Percentiles rank a stretch among this genome's conserved stretches.
Evolutionary conservation across 2,113 vertebrate genomes (phyloP).

Genomic region (Catharus fuscescens): DNA sequence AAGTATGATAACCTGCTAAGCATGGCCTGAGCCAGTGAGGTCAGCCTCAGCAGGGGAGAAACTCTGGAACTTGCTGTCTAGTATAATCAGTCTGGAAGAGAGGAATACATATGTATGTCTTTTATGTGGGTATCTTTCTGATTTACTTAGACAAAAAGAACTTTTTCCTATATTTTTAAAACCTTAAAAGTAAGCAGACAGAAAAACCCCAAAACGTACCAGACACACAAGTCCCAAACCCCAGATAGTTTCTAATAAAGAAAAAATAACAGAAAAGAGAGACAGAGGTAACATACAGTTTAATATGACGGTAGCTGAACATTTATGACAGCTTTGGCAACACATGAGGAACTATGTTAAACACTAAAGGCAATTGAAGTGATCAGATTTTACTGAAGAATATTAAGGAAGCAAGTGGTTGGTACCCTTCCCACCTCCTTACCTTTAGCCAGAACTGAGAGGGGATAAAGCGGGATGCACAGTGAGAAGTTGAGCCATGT

Average conservation of each 20-base stretch:
- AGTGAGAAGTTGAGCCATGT: constrained; percentile 87
- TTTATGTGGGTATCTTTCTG: background rate
- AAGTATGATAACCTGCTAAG: background rate
- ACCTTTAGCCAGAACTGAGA: constrained; percentile 89
- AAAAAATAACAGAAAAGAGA: background rate
- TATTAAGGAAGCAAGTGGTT: background rate
- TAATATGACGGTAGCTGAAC: background rate
- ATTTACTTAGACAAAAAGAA: background rate
- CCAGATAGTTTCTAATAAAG: background rate
- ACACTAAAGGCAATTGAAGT: background rate
- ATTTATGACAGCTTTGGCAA: background rate
- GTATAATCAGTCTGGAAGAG: background rate
- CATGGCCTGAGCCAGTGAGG: background rate
- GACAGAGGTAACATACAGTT: background rate
- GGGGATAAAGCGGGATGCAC: constrained; percentile 83
- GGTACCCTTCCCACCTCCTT: background rate
- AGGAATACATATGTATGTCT: background rate
- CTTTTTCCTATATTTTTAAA: background rate
- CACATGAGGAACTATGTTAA: background rate
- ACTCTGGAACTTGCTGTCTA: background rate
- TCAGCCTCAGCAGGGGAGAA: background rate
- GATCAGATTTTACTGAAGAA: background rate
- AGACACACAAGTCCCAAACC: background rate
- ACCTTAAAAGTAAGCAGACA: background rate
- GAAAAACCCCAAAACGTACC: background rate